Conservation (phyloP, 1,140 invertebrate species). For the Cepaea nemoralis region DNA sequence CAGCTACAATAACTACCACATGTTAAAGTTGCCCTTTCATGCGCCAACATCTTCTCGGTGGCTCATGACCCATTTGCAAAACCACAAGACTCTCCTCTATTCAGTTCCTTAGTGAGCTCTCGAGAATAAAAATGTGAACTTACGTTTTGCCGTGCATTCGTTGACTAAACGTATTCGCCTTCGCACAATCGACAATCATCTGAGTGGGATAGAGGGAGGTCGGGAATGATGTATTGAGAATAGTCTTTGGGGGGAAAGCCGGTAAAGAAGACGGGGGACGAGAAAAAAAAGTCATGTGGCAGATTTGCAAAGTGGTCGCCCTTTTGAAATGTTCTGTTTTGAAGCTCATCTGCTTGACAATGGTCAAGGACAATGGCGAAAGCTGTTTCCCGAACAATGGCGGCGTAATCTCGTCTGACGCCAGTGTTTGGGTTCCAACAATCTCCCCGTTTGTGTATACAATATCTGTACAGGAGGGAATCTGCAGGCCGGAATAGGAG, state of each 20-base stretch:
- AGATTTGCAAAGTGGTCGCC: slow-evolving; percentile 12
- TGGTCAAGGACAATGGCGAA: background rate
- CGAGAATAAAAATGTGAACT: background rate
- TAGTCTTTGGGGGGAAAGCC: background rate
- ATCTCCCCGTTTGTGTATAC: background rate
- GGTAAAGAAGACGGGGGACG: background rate
- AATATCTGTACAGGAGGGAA: background rate
- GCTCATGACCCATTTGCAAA: background rate
- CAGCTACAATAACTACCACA: slow-evolving; percentile 23
- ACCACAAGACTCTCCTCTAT: background rate
- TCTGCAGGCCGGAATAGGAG: background rate
- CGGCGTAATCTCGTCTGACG: slow-evolving; percentile 12
- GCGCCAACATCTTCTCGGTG: background rate
- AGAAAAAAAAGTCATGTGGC: slow-evolving; percentile 5
- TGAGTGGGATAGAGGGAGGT: background rate
- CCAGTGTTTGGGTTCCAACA: background rate
- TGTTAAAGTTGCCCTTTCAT: slow-evolving; percentile 20
- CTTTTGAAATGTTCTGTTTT: background rate
- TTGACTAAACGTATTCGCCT: background rate
- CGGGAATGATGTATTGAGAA: background rate
- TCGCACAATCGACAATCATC: background rate
- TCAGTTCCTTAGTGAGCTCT: background rate
- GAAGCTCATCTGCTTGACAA: background rate
- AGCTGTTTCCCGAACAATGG: slow-evolving; percentile 1
- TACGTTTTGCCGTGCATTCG: background rate